Base-by-base conservation (phyloP, 2,113 vertebrate species). In the Megaceryle maxima region DNA sequence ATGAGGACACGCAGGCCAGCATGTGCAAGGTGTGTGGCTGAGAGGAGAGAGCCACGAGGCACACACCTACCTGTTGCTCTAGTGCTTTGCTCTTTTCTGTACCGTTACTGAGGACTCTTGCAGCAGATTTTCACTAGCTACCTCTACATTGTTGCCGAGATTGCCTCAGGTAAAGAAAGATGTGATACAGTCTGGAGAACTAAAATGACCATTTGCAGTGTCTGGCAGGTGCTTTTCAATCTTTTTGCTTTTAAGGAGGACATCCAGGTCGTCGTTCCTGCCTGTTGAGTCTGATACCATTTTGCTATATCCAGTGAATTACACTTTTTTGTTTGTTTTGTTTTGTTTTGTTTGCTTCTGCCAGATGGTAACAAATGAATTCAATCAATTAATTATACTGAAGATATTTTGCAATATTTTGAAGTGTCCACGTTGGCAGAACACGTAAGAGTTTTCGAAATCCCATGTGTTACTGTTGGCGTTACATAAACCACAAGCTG, bases 401-500 rank as follows among this genome's bases (percentile, higher is more conserved):
- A 76, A 83, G 39, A 44, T 57, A 80, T 50, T 85, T 69, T 68
- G 11, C 39, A 66, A 22, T 41, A 35, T 12, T 62, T 90, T 80
- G 28, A 29, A 59, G 29, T 17, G 25, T 26, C 63, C 19, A 3
- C 7, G 35, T 4, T 55, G 50, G 75, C 15, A 56, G 17, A 90
- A 80, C 14, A 51, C 17, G 1, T 8, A 59, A 19, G 33, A 46
- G 16, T 55, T 94, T 85, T 69, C 3, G 1, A 93, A 92, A 64
- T 17, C 13, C 2, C 3, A 9, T 0, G 1, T 37, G n/a, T 62
- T 81, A n/a, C 5, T 46, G 8, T 48, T 57, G n/a, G 14, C 6
- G 0, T 44, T 26, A 62, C 0, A 3, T 29, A 81, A 92, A 62
- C 17, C n/a, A 55, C 29, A 51, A 31, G 60, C 28, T 84, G 64